These are phyloP conservation scores for Axis porcinus DNA, from an alignment of 2,113 vertebrate species.

Conservation along the genomic window DNA sequence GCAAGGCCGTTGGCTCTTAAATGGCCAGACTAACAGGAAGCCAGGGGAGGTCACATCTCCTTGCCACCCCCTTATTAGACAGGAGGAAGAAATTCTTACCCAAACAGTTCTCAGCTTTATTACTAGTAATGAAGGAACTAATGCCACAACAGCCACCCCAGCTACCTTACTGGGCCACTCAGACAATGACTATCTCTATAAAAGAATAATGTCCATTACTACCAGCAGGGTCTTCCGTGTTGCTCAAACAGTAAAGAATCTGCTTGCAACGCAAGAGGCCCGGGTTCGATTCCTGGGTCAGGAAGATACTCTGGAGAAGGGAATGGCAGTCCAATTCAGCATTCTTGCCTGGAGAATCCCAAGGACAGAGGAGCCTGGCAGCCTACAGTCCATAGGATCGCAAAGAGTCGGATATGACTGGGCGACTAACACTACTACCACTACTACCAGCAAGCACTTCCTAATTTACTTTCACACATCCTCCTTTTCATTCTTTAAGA, in stretches of 20 bases:
- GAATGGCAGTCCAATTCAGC: not conserved
- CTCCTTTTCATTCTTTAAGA: not conserved
- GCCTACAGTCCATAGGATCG: rapidly evolving
- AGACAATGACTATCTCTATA: not conserved
- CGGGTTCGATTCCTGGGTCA: not conserved
- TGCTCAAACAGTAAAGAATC: not conserved
- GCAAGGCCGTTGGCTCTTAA: rapidly evolving
- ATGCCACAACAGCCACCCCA: not conserved
- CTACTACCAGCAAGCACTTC: not conserved
- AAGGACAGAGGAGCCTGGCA: not conserved
- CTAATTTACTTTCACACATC: not conserved
- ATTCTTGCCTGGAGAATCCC: not conserved
- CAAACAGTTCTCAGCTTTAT: not conserved
- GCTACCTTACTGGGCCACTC: not conserved
- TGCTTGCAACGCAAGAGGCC: not conserved
- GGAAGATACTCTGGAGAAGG: not conserved
- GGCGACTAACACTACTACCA: not conserved
- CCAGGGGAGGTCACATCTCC: not conserved
- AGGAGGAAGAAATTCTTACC: not conserved
- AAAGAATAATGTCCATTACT: not conserved
- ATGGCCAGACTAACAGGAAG: rapidly evolving
- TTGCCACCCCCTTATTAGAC: not conserved
- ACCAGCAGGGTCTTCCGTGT: not conserved
- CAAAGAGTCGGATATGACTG: not conserved
- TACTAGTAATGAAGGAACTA: not conserved